phyloP scores from a whole-genome alignment of 2,113 vertebrate species.

The Toxotes jaculatrix region DNA sequence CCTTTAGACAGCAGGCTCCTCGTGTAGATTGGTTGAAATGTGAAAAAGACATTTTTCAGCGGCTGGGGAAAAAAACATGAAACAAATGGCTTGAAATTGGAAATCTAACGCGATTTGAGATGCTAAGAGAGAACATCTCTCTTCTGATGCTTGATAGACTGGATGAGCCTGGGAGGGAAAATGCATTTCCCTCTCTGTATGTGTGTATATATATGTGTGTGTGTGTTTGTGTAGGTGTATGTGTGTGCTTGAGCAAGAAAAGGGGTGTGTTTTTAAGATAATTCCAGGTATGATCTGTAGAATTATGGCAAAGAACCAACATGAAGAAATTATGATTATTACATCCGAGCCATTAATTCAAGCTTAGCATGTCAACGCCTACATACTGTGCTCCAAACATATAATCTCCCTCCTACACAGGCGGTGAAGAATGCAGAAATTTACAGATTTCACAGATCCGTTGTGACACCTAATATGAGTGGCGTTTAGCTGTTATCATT shows the following conservation, averaged over 20 bases:
- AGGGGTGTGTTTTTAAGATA: conserved; percentile 11
- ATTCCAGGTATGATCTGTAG: conserved; percentile 29
- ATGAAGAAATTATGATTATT: conserved; percentile 26
- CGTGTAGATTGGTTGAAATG: background rate
- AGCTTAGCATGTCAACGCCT: conserved; percentile 24
- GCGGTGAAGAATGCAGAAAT: background rate
- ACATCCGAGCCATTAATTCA: conserved; percentile 27
- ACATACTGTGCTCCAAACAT: conserved; percentile 14
- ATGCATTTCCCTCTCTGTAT: conserved; percentile 3
- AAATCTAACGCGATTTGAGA: conserved; percentile 64
- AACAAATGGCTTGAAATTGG: conserved; percentile 68
- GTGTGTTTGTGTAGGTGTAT: no score
- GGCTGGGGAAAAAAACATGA: background rate
- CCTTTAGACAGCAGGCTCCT: conserved; percentile 28
- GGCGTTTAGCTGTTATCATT: conserved; percentile 40
- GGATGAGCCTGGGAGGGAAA: conserved; percentile 11
- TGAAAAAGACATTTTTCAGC: background rate
- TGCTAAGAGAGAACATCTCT: conserved; percentile 52
- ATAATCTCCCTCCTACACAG: conserved; percentile 36
- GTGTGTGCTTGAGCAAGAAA: background rate
- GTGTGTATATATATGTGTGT: background rate
- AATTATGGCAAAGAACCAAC: conserved; percentile 21
- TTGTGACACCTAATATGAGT: conserved; percentile 51
- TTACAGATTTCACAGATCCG: conserved; percentile 53
- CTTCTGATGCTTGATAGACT: conserved; percentile 25